Percentiles rank a stretch among this genome's conserved stretches.
These are phyloP conservation scores for Clostera curtula DNA, from an alignment of 2,888 invertebrate species.

Conservation along the genomic window DNA sequence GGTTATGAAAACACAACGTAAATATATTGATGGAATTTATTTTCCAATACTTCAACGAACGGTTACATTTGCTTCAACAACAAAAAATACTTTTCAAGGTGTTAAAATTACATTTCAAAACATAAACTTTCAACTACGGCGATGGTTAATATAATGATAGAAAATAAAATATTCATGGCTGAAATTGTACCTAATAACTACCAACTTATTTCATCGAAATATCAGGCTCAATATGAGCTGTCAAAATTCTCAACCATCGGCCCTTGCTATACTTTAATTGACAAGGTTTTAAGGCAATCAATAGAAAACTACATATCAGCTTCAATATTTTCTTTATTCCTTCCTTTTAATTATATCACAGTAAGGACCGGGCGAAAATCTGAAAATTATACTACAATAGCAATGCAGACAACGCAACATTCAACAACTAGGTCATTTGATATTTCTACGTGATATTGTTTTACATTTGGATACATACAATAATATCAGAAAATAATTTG, in stretches of 20 bases:
- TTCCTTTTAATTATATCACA: constrained; percentile 56
- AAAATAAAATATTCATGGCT: constrained; percentile 54
- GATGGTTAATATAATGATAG: constrained; percentile 52
- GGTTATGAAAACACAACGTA: constrained; percentile 29
- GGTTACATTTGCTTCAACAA: constrained; percentile 53
- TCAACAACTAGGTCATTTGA: constrained; percentile 53
- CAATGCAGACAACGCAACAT: constrained; percentile 64
- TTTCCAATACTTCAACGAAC: constrained; percentile 59
- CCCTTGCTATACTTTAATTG: constrained; percentile 52
- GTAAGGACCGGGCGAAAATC: constrained; percentile 72
- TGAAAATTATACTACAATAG: constrained; percentile 66
- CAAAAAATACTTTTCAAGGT: constrained; percentile 47
- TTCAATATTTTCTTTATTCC: constrained; percentile 42
- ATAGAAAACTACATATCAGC: constrained; percentile 43
- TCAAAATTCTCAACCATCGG: constrained; percentile 60
- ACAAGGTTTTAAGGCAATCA: constrained; percentile 47
- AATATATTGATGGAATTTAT: constrained; percentile 64
- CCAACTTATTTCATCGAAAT: constrained; percentile 55
- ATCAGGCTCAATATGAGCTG: constrained; percentile 73
- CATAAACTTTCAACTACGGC: constrained; percentile 39
- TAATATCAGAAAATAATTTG: constrained; percentile 55
- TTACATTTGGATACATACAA: constrained; percentile 38
- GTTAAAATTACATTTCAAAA: constrained; percentile 49
- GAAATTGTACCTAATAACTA: constrained; percentile 59
- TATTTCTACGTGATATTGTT: constrained; percentile 32